Conservation (phyloP, 2,888 invertebrate genomes). For the Biston stratarius region DNA sequence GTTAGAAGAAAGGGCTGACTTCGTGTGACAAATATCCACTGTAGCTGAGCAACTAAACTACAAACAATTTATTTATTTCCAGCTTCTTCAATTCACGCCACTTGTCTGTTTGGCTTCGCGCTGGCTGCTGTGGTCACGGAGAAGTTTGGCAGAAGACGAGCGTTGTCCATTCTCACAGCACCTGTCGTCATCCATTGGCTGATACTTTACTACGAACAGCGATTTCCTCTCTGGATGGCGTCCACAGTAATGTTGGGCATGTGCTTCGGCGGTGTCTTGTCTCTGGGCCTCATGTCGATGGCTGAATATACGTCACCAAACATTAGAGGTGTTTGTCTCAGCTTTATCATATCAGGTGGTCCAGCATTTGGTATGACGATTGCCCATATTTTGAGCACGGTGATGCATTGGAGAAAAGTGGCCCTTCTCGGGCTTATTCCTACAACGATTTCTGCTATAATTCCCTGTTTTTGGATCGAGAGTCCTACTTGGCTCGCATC, state of each 20-base stretch:
- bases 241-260: slow-evolving; percentile 48
- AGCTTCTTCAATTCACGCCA: slow-evolving; percentile 44
- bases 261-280: slow-evolving; percentile 46
- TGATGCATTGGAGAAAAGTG: slow-evolving; percentile 48
- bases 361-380: slow-evolving; percentile 43
- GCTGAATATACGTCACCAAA: slow-evolving; percentile 49
- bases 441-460: slow-evolving; percentile 37
- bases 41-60: neutral
- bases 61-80: slow-evolving; percentile 26
- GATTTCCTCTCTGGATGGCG: slow-evolving; percentile 38
- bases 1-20: no score
- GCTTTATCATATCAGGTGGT: slow-evolving; percentile 37
- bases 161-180: slow-evolving; percentile 36
- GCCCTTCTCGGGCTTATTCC: slow-evolving; percentile 48
- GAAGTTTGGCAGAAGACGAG: slow-evolving; percentile 39
- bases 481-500: slow-evolving; percentile 54
- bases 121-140: slow-evolving; percentile 42
- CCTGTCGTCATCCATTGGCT: slow-evolving; percentile 47
- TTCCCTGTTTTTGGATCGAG: slow-evolving; percentile 50
- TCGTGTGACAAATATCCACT: no score
- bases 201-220: slow-evolving; percentile 43
- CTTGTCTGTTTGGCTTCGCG: slow-evolving; percentile 41
- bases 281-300: slow-evolving; percentile 40
- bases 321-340: slow-evolving; percentile 44
- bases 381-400: slow-evolving; percentile 44